These are phyloP conservation scores for Drusus annulatus DNA, from an alignment of 1,140 invertebrate species.

Conservation along the genomic window DNA sequence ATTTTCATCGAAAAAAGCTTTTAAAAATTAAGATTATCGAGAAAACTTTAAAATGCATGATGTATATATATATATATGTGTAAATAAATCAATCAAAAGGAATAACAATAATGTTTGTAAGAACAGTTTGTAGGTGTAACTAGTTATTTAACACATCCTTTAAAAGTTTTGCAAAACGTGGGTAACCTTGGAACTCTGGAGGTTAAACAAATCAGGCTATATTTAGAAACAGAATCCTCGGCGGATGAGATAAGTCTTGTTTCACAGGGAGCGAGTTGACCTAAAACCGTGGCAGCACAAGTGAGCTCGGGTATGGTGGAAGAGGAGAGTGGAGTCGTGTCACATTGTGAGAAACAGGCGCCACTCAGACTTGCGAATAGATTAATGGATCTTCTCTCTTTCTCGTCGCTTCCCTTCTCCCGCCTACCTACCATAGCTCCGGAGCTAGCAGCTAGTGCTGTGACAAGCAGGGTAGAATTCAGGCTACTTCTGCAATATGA, in stretches of 20 bases:
- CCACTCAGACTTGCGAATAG: conserved; percentile 74
- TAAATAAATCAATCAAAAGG: too few species aligned
- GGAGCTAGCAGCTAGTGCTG: not conserved
- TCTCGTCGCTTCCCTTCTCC: conserved; percentile 24
- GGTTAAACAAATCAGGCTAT: not conserved
- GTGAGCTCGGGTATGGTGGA: not conserved
- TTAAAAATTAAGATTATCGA: too few species aligned
- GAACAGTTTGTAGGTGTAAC: too few species aligned
- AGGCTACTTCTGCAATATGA: not conserved
- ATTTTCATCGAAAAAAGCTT: too few species aligned
- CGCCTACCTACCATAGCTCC: not conserved
- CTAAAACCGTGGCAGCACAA: conserved; percentile 3
- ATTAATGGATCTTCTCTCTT: conserved; percentile 73
- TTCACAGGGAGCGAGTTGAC: conserved; percentile 26
- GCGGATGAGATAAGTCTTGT: conserved; percentile 64
- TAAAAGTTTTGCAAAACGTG: too few species aligned
- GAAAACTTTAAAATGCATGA: too few species aligned
- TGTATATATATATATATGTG: too few species aligned
- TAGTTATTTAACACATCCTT: too few species aligned
- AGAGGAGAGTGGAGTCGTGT: conserved; percentile 48
- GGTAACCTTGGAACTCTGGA: too few species aligned
- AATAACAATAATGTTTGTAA: too few species aligned
- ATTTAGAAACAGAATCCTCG: conserved; percentile 17
- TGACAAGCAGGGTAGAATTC: conserved; percentile 23
- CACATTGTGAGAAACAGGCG: conserved; percentile 63